Percentiles rank a stretch among this genome's conserved stretches.
Conservation (phyloP, 2,797 vertebrate genomes). For the Sebastes steindachneri region DNA sequence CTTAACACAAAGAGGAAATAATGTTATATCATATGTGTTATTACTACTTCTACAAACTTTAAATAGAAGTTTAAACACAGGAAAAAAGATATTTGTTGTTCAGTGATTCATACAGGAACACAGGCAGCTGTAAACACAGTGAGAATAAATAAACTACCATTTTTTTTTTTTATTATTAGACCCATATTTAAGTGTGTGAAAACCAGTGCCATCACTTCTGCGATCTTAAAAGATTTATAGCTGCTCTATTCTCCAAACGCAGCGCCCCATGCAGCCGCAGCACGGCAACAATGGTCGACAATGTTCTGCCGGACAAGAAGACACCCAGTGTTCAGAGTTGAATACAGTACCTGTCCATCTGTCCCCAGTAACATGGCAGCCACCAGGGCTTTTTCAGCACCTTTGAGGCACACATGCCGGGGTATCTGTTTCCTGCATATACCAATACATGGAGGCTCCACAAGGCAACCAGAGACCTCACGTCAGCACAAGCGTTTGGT, state of each 20-base stretch:
- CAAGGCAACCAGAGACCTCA: constrained; percentile 63
- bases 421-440: constrained; percentile 62
- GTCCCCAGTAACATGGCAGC: constrained; percentile 47
- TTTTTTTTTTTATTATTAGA: background rate
- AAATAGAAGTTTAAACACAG: background rate
- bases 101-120: background rate
- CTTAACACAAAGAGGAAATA: background rate
- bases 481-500: constrained; percentile 39
- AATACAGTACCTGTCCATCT: constrained; percentile 52
- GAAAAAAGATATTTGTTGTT: background rate
- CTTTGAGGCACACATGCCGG: constrained; percentile 25
- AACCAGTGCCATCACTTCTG: constrained; percentile 5
- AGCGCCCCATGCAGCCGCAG: constrained; percentile 25
- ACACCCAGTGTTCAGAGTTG: constrained; percentile 38
- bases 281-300: constrained; percentile 35
- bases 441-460: constrained; percentile 25
- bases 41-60: background rate
- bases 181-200: background rate
- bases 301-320: constrained; percentile 27
- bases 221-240: constrained; percentile 47
- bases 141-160: background rate
- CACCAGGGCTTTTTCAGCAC: constrained; percentile 49
- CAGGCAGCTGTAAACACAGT: background rate
- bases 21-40: background rate
- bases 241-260: constrained; percentile 28